Conservation (phyloP, 2,797 vertebrate genomes). For the Rhadinocentrus ornatus region DNA sequence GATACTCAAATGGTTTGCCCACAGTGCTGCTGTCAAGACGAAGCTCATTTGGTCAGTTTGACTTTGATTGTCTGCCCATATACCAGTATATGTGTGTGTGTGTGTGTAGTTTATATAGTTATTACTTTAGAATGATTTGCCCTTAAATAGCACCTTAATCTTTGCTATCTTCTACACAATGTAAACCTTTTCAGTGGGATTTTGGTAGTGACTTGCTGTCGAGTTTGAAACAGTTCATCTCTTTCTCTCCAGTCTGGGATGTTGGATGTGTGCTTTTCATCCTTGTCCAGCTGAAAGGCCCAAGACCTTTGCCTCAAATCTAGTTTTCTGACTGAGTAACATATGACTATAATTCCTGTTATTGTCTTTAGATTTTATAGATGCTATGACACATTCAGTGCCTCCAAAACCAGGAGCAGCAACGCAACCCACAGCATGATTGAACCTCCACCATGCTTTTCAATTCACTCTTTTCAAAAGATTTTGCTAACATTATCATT, state of each 20-base stretch:
- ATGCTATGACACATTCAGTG: background rate
- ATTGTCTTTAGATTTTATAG: background rate
- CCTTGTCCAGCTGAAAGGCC: too few species aligned
- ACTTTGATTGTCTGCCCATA: constrained; percentile 4
- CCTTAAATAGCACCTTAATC: background rate
- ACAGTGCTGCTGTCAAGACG: constrained; percentile 3
- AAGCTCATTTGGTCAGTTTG: constrained; percentile 6
- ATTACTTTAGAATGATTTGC: background rate
- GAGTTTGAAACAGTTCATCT: too few species aligned
- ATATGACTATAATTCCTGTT: background rate
- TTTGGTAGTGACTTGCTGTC: too few species aligned
- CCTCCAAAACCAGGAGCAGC: background rate
- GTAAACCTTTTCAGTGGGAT: too few species aligned
- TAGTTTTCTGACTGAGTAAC: too few species aligned
- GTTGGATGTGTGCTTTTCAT: too few species aligned
- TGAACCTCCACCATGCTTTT: background rate
- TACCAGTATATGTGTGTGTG: background rate
- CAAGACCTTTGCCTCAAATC: too few species aligned
- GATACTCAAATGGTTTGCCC: constrained; percentile 13
- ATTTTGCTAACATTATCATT: too few species aligned
- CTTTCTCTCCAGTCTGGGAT: too few species aligned
- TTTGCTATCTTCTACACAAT: background rate
- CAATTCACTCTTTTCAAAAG: too few species aligned
- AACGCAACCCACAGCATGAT: background rate
- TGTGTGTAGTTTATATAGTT: background rate